Conservation (phyloP, 2,113 vertebrate genomes). For the Chrysemys picta region DNA sequence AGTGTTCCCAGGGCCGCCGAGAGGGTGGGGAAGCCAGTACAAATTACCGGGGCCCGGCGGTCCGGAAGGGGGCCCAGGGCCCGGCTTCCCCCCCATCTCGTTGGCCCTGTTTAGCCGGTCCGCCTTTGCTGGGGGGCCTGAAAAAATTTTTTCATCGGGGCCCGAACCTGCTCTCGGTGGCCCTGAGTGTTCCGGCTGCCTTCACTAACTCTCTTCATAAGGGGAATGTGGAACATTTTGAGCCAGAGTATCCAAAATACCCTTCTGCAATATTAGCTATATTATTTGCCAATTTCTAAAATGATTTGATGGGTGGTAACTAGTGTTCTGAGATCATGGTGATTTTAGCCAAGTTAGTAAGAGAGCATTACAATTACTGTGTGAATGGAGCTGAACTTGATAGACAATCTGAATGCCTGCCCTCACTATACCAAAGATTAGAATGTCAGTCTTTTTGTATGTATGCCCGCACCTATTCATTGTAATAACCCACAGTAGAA, state of each 20-base stretch:
- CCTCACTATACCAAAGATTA: background rate
- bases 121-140: too few relatives aligned
- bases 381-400: constrained; percentile 6
- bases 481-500: constrained; percentile 1
- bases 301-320: constrained; percentile 29
- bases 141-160: too few relatives aligned
- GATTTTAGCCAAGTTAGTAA: background rate
- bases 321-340: constrained; percentile 34
- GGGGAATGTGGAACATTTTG: background rate
- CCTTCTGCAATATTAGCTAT: background rate
- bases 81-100: too few relatives aligned
- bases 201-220: rapidly evolving
- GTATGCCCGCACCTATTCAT: background rate
- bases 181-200: background rate
- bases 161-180: too few relatives aligned
- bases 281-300: constrained; percentile 53
- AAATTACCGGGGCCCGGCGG: too few relatives aligned
- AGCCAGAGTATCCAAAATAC: background rate
- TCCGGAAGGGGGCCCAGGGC: too few relatives aligned
- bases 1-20: background rate
- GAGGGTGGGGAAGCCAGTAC: too few relatives aligned
- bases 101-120: too few relatives aligned
- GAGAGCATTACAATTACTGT: constrained; percentile 18
- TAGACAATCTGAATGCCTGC: rapidly evolving
- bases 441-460: background rate